Evolutionary conservation across 2,113 vertebrate genomes (phyloP).

Genomic region (Polyodon spathula): DNA sequence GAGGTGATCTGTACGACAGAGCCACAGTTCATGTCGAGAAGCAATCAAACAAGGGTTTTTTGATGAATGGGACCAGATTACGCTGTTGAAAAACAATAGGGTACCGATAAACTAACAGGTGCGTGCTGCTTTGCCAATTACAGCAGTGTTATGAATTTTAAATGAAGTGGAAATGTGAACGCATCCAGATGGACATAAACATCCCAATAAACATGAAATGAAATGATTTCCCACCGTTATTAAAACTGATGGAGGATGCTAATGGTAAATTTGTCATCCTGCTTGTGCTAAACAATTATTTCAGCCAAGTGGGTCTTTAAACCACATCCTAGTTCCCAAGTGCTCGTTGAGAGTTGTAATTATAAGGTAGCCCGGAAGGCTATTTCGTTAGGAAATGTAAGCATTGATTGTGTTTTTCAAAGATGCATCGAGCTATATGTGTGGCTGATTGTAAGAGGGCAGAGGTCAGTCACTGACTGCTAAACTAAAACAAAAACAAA

Average conservation of each 20-base stretch:
- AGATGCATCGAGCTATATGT: conserved; percentile 25
- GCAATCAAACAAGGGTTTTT: conserved; percentile 21
- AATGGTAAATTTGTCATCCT: conserved; percentile 37
- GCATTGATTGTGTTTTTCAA: conserved; percentile 33
- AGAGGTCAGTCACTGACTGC: conserved; percentile 15
- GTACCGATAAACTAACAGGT: conserved; percentile 12
- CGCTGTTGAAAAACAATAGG: conserved; percentile 22
- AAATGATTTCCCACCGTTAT: conserved; percentile 32
- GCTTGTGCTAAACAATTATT: conserved; percentile 41
- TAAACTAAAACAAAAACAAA: conserved; percentile 9
- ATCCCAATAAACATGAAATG: conserved; percentile 30
- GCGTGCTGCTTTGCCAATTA: conserved; percentile 29
- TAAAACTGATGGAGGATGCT: conserved; percentile 27
- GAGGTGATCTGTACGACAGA: conserved; percentile 12
- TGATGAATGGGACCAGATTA: conserved; percentile 34
- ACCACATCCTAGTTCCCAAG: conserved; percentile 22
- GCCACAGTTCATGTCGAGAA: conserved; percentile 7
- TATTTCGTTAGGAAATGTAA: conserved; percentile 41
- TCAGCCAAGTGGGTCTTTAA: conserved; percentile 37
- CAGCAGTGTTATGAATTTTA: conserved; percentile 37
- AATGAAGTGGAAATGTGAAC: conserved; percentile 32
- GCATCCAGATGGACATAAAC: conserved; percentile 26
- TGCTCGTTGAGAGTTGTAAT: conserved; percentile 49
- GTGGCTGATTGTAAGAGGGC: conserved; percentile 18
- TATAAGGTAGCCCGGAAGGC: conserved; percentile 49